Percentiles rank a stretch among this genome's conserved stretches.
Evolutionary conservation across 2,888 invertebrate species (phyloP).

Genomic region (Sacculina carcini): DNA sequence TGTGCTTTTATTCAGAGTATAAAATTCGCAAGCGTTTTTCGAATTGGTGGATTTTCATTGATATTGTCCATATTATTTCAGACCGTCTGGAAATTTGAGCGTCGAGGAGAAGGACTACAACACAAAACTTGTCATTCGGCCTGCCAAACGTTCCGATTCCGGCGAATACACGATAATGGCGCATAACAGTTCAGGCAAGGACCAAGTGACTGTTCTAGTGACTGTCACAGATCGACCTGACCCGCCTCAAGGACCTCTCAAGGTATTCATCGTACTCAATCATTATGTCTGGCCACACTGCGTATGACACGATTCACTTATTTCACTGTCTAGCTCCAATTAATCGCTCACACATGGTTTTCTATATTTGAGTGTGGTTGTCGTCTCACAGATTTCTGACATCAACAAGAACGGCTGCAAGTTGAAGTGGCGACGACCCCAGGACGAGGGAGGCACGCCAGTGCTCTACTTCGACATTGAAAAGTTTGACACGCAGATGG

Average conservation of each 20-base stretch:
- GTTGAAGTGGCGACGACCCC: conserved; percentile 81
- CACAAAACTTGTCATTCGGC: conserved; percentile 57
- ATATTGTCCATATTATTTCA: conserved; percentile 7
- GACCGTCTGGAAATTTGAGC: conserved; percentile 35
- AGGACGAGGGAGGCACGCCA: conserved; percentile 79
- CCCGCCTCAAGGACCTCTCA: conserved; percentile 65
- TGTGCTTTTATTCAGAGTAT: neutral
- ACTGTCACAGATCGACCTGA: conserved; percentile 63
- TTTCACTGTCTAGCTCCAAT: neutral
- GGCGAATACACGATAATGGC: conserved; percentile 69
- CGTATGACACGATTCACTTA: neutral
- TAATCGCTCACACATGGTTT: neutral
- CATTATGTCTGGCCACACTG: neutral
- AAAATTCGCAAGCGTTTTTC: conserved; percentile 6
- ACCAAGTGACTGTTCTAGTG: conserved; percentile 51
- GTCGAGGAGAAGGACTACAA: conserved; percentile 66
- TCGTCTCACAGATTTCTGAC: conserved; percentile 35
- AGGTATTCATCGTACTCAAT: conserved; percentile 28
- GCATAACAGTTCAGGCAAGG: conserved; percentile 61
- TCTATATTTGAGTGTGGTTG: conserved; percentile 1
- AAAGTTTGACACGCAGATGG: conserved; percentile 69
- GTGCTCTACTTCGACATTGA: conserved; percentile 91
- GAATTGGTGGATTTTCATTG: neutral
- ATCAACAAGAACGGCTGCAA: conserved; percentile 79
- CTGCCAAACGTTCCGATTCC: conserved; percentile 49